Percentiles rank a stretch among this genome's conserved stretches.
phyloP scores from a whole-genome alignment of 2,797 vertebrate species.

The Tarsius wallacei region DNA sequence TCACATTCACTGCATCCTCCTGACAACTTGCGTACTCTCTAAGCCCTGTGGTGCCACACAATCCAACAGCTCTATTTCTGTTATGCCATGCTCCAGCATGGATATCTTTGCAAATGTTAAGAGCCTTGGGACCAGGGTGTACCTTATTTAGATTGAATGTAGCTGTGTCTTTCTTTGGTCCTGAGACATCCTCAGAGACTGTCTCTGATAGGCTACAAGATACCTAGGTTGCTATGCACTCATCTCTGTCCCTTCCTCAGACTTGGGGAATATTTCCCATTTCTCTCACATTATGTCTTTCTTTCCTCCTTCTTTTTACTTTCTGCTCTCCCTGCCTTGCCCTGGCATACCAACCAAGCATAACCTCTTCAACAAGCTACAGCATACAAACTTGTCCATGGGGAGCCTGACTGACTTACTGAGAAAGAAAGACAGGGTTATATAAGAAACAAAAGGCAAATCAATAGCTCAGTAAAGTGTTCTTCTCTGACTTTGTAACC shows the following conservation, averaged over 20 bases:
- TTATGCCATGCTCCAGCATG: not conserved
- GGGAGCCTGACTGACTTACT: not conserved
- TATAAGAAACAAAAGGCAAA: slow-evolving; percentile 21
- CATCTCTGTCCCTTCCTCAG: not conserved
- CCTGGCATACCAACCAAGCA: not conserved
- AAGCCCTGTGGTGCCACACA: not conserved
- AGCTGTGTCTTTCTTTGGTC: not conserved
- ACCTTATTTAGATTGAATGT: not conserved
- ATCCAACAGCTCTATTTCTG: not conserved
- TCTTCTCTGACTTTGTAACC: not conserved
- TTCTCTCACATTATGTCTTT: not conserved
- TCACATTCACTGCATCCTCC: not conserved
- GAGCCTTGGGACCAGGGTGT: not conserved
- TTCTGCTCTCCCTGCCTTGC: not conserved
- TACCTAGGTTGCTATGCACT: not conserved
- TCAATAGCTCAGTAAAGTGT: not conserved
- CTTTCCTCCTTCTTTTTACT: not conserved
- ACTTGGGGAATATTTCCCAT: not conserved
- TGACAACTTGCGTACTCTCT: not conserved
- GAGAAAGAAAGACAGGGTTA: slow-evolving; percentile 10
- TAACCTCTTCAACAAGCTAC: not conserved
- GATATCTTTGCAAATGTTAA: not conserved
- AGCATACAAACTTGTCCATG: not conserved
- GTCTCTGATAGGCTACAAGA: not conserved
- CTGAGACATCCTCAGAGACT: not conserved